phyloP scores from a whole-genome alignment of 2,797 vertebrate species.

The Hipposideros larvatus region DNA sequence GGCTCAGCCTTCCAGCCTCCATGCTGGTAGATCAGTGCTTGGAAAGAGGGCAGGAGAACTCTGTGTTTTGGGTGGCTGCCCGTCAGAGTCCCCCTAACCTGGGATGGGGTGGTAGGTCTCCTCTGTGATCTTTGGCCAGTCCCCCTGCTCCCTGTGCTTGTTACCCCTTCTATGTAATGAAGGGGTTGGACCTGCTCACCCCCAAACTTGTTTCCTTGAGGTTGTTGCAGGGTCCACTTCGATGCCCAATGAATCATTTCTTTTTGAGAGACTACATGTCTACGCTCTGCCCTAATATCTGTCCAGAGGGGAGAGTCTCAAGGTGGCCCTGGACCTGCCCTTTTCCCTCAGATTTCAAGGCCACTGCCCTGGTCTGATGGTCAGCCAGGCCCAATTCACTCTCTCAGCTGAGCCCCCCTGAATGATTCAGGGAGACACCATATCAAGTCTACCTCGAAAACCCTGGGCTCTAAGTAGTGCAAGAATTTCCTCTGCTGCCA shows the following conservation, averaged over 20 bases:
- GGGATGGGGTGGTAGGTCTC: neutral
- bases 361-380: neutral
- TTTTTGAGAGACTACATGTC: neutral
- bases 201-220: neutral
- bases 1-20: neutral
- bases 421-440: neutral
- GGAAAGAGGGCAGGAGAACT: neutral
- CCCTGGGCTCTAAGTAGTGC: neutral
- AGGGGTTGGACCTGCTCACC: neutral
- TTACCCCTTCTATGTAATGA: neutral
- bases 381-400: neutral
- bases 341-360: neutral
- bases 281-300: neutral
- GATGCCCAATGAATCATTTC: neutral
- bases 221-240: neutral
- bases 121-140: neutral
- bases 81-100: neutral
- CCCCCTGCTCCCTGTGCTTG: neutral
- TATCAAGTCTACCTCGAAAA: accelerated
- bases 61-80: neutral
- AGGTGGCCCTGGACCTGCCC: neutral
- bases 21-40: neutral
- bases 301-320: neutral
- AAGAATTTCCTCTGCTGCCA: neutral
- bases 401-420: neutral